A percentile compares a stretch with the other conserved stretches of the same genome.
These are phyloP conservation scores for Megalonaias nervosa DNA, from an alignment of 1,140 invertebrate species.

Conservation along the genomic window DNA sequence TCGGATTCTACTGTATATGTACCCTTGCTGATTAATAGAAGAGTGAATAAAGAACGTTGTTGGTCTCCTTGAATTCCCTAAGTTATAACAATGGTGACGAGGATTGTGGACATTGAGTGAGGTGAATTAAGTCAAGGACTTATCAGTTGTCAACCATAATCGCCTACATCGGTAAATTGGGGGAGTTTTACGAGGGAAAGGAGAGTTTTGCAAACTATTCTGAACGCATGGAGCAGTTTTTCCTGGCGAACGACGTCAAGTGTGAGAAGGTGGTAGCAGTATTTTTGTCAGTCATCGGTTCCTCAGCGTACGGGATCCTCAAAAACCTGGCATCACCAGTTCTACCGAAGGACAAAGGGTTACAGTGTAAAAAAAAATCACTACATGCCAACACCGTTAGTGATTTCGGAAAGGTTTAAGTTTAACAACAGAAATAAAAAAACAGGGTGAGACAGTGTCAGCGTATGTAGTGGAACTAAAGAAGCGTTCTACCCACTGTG, in stretches of 20 bases:
- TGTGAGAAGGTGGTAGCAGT: conserved; percentile 15
- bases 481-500: neutral
- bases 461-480: conserved; percentile 12
- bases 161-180: conserved; percentile 4
- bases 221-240: conserved; percentile 18
- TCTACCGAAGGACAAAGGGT: neutral
- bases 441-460: conserved; percentile 7
- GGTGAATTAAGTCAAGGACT: too few species aligned
- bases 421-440: conserved; percentile 15
- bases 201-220: conserved; percentile 11
- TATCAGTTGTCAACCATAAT: neutral
- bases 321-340: conserved; percentile 4
- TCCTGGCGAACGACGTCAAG: neutral
- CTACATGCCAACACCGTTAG: conserved; percentile 6
- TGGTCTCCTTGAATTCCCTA: too few species aligned
- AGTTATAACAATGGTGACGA: too few species aligned
- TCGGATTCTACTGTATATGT: too few species aligned
- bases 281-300: conserved; percentile 16
- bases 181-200: neutral
- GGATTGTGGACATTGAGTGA: too few species aligned
- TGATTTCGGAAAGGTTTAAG: conserved; percentile 15
- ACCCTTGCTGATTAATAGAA: too few species aligned
- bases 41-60: too few species aligned
- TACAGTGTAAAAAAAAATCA: neutral
- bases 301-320: neutral